phyloP scores from a whole-genome alignment of 2,797 vertebrate species.

The Brotula barbata region DNA sequence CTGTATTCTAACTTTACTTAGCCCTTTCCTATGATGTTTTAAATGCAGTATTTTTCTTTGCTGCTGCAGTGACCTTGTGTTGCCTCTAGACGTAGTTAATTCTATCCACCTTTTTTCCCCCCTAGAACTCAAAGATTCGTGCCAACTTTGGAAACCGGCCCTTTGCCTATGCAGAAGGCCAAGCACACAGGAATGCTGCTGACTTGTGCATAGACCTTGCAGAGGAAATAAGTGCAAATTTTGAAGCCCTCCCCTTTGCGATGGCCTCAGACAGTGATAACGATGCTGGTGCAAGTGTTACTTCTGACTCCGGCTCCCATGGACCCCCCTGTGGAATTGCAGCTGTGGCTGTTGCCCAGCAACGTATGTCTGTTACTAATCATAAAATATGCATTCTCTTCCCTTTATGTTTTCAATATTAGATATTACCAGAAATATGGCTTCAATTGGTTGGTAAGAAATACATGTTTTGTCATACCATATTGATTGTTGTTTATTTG shows the following conservation, averaged over 20 bases:
- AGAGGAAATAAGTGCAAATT: constrained; percentile 98
- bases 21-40: not conserved
- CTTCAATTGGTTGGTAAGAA: not conserved
- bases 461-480: not conserved
- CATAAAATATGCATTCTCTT: not conserved
- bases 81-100: not conserved
- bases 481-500: too few species aligned
- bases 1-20: not conserved
- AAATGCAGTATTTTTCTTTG: not conserved
- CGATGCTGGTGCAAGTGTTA: constrained; percentile 94
- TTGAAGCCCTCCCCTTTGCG: constrained; percentile 97
- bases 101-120: not conserved
- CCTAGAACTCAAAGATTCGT: constrained; percentile 94
- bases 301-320: constrained; percentile 93
- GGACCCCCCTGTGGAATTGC: constrained; percentile 95
- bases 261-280: constrained; percentile 99
- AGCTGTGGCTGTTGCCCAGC: constrained; percentile 89
- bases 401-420: constrained; percentile 1
- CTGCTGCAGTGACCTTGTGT: not conserved
- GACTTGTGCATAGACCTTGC: constrained; percentile 95
- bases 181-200: constrained; percentile 95
- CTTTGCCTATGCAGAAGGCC: constrained; percentile 94
- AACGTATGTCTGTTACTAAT: constrained; percentile 81
- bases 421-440: not conserved
- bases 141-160: constrained; percentile 94